A percentile compares a stretch with the other conserved stretches of the same genome.
Conservation (phyloP, 2,888 invertebrate species). For the Unio delphinus region DNA sequence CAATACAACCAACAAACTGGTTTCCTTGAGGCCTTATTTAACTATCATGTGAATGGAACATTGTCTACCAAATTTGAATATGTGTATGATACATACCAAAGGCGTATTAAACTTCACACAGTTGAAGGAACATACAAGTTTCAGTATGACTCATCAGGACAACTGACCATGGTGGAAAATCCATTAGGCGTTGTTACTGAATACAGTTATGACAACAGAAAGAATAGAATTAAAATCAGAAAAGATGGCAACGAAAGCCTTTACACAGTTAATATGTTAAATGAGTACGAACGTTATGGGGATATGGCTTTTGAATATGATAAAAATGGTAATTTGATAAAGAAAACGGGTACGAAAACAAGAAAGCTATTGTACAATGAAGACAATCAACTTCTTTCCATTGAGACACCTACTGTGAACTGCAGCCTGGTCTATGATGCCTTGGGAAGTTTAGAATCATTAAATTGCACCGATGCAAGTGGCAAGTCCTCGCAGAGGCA, state of each 20-base stretch:
- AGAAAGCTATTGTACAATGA: constrained; percentile 11
- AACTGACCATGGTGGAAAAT: constrained; percentile 9
- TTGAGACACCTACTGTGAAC: constrained; percentile 1
- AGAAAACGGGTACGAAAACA: constrained; percentile 1
- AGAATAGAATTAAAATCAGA: constrained; percentile 9
- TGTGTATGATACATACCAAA: constrained; percentile 7
- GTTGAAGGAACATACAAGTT: constrained; percentile 18
- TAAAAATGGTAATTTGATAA: constrained; percentile 13
- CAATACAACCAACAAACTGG: constrained; percentile 4
- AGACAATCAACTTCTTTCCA: constrained; percentile 10
- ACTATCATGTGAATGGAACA: constrained; percentile 15
- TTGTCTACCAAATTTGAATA: constrained; percentile 19
- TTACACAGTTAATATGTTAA: constrained; percentile 10
- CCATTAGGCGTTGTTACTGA: constrained; percentile 9
- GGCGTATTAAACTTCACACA: constrained; percentile 13
- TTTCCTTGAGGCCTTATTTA: constrained; percentile 7
- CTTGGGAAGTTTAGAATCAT: constrained; percentile 6
- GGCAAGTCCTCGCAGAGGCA: neutral
- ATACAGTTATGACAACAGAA: constrained; percentile 11
- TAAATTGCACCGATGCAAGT: constrained; percentile 5
- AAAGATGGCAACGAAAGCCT: constrained; percentile 3
- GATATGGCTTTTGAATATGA: constrained; percentile 10
- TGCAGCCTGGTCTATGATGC: constrained; percentile 12
- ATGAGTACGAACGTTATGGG: constrained; percentile 9
- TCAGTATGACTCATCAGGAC: constrained; percentile 18